These are phyloP conservation scores for Micrastur ruficollis DNA, from an alignment of 2,797 vertebrate genomes.

Conservation along the genomic window DNA sequence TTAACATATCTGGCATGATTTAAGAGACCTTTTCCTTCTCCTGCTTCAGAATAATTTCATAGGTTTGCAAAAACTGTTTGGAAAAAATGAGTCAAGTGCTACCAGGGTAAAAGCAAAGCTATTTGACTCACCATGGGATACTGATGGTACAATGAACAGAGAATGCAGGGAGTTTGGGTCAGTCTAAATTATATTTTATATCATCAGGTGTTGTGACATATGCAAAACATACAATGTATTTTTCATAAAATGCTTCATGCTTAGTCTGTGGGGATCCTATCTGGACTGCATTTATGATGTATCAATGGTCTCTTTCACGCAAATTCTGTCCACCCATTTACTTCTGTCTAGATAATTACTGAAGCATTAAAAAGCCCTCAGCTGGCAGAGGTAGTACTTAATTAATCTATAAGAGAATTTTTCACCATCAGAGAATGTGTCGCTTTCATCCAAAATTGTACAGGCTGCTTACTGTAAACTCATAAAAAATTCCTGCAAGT, in stretches of 20 bases:
- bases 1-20: background rate
- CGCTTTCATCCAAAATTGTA: background rate
- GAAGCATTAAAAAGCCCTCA: background rate
- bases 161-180: background rate
- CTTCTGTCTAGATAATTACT: background rate
- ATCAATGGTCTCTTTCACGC: background rate
- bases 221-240: background rate
- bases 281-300: background rate
- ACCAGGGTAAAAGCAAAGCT: background rate
- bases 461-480: background rate
- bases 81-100: background rate
- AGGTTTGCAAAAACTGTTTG: background rate
- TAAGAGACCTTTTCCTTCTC: background rate
- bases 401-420: background rate
- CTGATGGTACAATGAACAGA: background rate
- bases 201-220: background rate
- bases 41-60: background rate
- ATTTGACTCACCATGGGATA: background rate
- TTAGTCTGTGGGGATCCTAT: background rate
- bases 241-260: background rate
- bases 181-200: background rate
- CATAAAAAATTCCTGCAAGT: background rate
- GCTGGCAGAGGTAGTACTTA: background rate
- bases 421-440: background rate
- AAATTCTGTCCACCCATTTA: background rate